Conservation (phyloP, 1,140 invertebrate species). For the Drosophila ogumai region DNA sequence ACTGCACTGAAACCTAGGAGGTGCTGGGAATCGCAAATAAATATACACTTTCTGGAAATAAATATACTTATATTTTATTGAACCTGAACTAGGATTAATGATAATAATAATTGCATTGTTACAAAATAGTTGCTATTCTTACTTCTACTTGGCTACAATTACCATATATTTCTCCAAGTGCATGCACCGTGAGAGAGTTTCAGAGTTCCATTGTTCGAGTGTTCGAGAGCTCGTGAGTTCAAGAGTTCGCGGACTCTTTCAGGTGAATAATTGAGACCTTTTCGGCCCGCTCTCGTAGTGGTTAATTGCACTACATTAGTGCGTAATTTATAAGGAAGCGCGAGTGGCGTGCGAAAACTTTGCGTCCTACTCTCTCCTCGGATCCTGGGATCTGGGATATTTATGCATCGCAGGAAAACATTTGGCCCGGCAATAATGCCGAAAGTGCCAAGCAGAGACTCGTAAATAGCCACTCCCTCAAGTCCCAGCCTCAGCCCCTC, state of each 20-base stretch:
- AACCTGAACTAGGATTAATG: background rate
- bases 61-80: no score
- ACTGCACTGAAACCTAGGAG: background rate
- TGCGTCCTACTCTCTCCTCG: conserved; percentile 33
- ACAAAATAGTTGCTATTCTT: background rate
- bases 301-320: conserved; percentile 78
- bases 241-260: conserved; percentile 48
- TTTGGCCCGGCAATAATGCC: conserved; percentile 70
- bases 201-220: conserved; percentile 9
- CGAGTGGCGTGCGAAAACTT: conserved; percentile 65
- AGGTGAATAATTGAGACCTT: conserved; percentile 61
- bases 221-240: conserved; percentile 4
- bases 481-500: conserved; percentile 5
- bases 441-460: conserved; percentile 80
- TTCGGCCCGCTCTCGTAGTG: conserved; percentile 41
- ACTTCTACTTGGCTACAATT: no score
- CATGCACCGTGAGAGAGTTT: conserved; percentile 26
- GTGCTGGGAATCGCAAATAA: no score
- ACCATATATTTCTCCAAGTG: conserved; percentile 9
- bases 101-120: background rate
- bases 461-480: conserved; percentile 67
- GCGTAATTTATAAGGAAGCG: conserved; percentile 77
- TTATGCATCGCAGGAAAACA: conserved; percentile 56
- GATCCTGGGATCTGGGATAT: conserved; percentile 33
- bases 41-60: no score